Evolutionary conservation across 2,888 invertebrate genomes (phyloP).

Genomic region (Dryobotodes eremita): DNA sequence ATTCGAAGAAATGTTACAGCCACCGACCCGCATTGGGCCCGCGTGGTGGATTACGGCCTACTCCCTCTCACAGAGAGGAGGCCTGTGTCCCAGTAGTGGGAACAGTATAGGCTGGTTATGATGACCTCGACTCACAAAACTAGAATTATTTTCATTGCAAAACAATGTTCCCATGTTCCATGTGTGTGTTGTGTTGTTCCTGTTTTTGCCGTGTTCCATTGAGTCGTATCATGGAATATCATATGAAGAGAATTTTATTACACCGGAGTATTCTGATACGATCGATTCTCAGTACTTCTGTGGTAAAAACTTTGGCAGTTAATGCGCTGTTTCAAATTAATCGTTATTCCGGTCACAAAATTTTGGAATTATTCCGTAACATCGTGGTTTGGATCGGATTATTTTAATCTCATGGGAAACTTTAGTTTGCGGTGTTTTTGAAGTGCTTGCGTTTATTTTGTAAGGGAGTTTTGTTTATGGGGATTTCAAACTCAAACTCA

Average conservation of each 20-base stretch:
- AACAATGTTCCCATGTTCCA: constrained; percentile 59
- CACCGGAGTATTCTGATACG: constrained; percentile 47
- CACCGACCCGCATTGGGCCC: no score
- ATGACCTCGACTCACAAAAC: constrained; percentile 28
- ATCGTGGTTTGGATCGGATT: constrained; percentile 54
- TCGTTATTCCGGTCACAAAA: constrained; percentile 67
- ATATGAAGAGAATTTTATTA: constrained; percentile 58
- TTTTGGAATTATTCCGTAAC: constrained; percentile 60
- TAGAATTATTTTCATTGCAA: constrained; percentile 54
- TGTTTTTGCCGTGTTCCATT: no score
- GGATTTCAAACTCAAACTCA: neutral
- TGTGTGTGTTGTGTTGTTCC: no score
- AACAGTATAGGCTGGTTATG: no score
- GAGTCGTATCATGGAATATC: constrained; percentile 47
- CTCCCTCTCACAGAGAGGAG: neutral
- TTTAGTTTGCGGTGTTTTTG: constrained; percentile 55
- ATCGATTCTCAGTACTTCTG: constrained; percentile 61
- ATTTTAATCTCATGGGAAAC: constrained; percentile 61
- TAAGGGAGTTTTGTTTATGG: constrained; percentile 8
- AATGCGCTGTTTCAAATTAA: constrained; percentile 65
- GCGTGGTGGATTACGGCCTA: neutral
- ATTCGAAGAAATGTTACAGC: neutral
- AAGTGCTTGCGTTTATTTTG: constrained; percentile 42
- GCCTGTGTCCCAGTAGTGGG: neutral
- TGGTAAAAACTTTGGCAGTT: constrained; percentile 61